Base-by-base conservation (phyloP, 1,140 invertebrate genomes). In the Drosophila setifemur region DNA sequence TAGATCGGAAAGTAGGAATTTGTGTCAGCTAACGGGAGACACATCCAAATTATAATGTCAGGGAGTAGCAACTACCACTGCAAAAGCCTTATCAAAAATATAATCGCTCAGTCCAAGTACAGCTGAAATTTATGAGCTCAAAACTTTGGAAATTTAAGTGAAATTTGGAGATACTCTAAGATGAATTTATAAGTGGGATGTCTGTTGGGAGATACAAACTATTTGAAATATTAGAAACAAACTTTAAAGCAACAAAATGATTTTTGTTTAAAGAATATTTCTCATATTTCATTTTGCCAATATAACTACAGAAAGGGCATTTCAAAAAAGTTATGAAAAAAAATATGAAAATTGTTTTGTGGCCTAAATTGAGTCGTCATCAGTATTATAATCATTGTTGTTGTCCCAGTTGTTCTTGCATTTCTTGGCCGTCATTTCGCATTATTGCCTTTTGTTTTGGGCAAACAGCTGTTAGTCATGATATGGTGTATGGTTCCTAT, bases 401-500 rank as follows among this genome's bases (percentile, higher is more conserved):
- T 49, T 31, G 21, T 50, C 28, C 54, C 44, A 53, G 49, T 70
- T 44, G 26, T 71, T 42, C 12, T 16, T 66, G 47, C 61, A 61
- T 19, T 50, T 58, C n/a, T 44, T 70, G 49, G 21, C 76, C 68
- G 76, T 72, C 71, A 67, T 81, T 81, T 67, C 14, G 50, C 61
- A 61, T 78, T 57, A 57, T 58, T 42, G 63, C 70, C 67, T 77
- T 73, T 83, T 77, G 76, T 78, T 85, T 67, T 39, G 49, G 54
- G 54, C 64, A 63, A 83, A 83, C 79, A 83, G 79, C 79, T 74
- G 79, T 54, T 79, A 45, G 79, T 63, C 74, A 83, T 85, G 58
- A 83, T 42, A 77, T 50, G 28, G 39, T 53, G 60, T 39, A 42
- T 60, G 53, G 23, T 44, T 60, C 25, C 26, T 48, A 60, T 71